Conservation (phyloP, 1,140 invertebrate species). For the Trichomalopsis sarcophagae region DNA sequence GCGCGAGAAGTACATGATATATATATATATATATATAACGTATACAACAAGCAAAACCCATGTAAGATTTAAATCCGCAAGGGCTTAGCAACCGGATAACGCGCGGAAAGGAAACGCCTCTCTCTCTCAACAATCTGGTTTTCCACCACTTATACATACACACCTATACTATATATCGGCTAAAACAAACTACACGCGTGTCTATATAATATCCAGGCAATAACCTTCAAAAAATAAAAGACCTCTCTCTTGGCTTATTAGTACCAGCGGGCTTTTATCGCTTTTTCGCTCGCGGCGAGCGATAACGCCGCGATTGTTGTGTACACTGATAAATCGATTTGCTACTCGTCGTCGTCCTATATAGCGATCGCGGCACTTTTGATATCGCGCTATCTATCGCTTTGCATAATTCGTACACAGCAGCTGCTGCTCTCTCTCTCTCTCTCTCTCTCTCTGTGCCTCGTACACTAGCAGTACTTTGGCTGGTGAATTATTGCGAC, state of each 20-base stretch:
- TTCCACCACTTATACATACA: not conserved
- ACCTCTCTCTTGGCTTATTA: not conserved
- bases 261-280: not conserved
- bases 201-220: too few species aligned
- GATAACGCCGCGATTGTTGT: slow-evolving; percentile 6
- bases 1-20: too few species aligned
- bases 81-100: not conserved
- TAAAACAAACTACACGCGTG: too few species aligned
- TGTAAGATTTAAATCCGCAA: not conserved
- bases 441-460: too few species aligned
- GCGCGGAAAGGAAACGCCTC: not conserved
- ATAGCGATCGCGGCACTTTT: not conserved
- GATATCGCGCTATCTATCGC: not conserved
- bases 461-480: too few species aligned
- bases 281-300: not conserved
- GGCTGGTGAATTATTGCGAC: too few species aligned
- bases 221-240: not conserved
- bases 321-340: slow-evolving; percentile 17
- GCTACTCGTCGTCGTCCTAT: not conserved
- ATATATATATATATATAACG: too few species aligned
- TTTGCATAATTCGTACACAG: not conserved
- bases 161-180: too few species aligned
- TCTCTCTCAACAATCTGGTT: slow-evolving; percentile 1
- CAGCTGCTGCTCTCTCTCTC: not conserved
- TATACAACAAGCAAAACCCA: not conserved